Evolutionary conservation across 2,797 vertebrate genomes (phyloP), one percentile per base, ranked within the genome.

Genomic region (Epinephelus awoara): DNA sequence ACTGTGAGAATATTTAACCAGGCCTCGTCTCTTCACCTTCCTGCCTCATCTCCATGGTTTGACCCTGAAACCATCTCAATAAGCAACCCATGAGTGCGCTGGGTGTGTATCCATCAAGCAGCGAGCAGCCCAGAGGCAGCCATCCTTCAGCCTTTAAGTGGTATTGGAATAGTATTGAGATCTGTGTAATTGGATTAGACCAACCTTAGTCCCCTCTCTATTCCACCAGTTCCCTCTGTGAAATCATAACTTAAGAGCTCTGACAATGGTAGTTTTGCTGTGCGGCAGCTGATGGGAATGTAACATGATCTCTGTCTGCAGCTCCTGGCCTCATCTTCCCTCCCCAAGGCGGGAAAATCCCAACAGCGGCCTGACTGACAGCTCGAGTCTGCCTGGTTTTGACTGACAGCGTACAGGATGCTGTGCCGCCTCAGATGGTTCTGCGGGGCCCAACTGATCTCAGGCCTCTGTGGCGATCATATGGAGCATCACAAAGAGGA

Each of bases 101-200:
- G 64, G 51, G 52, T 78, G 79, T 80, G 64, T 70, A 86, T 84
- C 67, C 73, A 72, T 88, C 71, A 72, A 63, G 59, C 82, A 63
- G 70, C 23, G 38, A 79, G 72, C 75, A 80, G 79, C 84, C 81
- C 84, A 67, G 75, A 86, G 84, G 83, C 82, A 69, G 75, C 79
- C 78, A 70, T 86, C 78, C 79, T 75, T 88, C 82, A 84, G 83
- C 62, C 69, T 79, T 54, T 75, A 79, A 90, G 83, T 85, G 67
- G 79, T 90, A 83, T 87, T 90, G 89, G 86, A 89, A 87, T 66
- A 87, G 77, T 86, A 92, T 77, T 88, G 88, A 90, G 84, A 91
- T 90, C 80, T 92, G 86, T 92, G 85, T 92, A 93, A 93, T 89
- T 93, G 92, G 88, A 94, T 93, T 92, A 92, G 58, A 73, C 76